These are phyloP conservation scores for Mesocricetus auratus DNA, from an alignment of 2,113 vertebrate species.

Conservation along the genomic window DNA sequence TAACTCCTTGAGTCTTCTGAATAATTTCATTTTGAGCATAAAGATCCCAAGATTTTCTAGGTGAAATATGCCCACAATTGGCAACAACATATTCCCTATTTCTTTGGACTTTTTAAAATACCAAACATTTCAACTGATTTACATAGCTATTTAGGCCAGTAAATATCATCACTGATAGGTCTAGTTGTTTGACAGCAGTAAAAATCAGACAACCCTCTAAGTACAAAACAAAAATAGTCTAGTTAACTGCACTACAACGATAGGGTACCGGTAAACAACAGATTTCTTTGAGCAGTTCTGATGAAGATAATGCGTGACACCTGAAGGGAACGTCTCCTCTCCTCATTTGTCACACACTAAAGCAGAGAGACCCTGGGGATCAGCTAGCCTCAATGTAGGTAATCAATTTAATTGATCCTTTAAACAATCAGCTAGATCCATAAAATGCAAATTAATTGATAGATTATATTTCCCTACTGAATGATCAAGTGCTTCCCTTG, in stretches of 20 bases:
- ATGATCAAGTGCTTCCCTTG: background rate
- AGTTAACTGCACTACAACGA: background rate
- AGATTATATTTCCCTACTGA: background rate
- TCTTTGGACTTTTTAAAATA: background rate
- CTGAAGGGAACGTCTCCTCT: background rate
- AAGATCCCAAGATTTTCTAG: background rate
- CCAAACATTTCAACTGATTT: background rate
- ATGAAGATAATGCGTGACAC: background rate
- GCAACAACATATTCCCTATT: background rate
- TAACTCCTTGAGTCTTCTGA: background rate
- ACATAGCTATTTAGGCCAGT: background rate
- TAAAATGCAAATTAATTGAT: slow-evolving; percentile 37
- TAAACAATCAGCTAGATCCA: background rate
- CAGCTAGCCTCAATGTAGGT: background rate
- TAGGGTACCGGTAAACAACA: background rate
- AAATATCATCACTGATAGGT: background rate
- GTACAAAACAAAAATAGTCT: background rate
- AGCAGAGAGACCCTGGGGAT: background rate
- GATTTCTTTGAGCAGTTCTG: background rate
- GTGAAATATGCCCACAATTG: background rate
- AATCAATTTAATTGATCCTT: slow-evolving; percentile 4
- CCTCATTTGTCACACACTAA: background rate
- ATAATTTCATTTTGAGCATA: background rate
- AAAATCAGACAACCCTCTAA: background rate
- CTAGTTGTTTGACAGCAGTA: background rate